A percentile compares a stretch with the other conserved stretches of the same genome.
These are phyloP conservation scores for Sussaba pulchella DNA, from an alignment of 2,888 invertebrate species.

Conservation along the genomic window DNA sequence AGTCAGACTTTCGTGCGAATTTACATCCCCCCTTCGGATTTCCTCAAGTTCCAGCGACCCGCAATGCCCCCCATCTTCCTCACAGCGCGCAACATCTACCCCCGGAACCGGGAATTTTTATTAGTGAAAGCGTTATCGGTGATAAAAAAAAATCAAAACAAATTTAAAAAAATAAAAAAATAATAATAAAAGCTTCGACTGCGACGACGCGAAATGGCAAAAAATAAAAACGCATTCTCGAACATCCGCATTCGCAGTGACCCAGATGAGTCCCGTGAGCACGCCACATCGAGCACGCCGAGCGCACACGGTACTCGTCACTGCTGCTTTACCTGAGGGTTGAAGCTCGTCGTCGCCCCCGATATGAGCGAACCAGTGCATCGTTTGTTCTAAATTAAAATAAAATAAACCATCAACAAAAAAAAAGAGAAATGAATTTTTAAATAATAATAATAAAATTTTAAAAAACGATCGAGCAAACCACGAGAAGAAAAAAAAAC, in stretches of 20 bases:
- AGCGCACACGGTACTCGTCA: background rate
- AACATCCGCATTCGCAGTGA: conserved; percentile 25
- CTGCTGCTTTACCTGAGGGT: conserved; percentile 77
- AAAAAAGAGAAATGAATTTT: conserved; percentile 6
- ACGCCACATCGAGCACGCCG: conserved; percentile 12
- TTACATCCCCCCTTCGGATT: too few species aligned
- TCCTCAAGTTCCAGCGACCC: too few species aligned
- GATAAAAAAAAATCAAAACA: conserved; percentile 17
- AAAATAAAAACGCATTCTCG: conserved; percentile 33
- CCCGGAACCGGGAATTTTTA: conserved; percentile 20
- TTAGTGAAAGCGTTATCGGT: conserved; percentile 30
- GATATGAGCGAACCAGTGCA: conserved; percentile 83
- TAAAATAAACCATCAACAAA: conserved; percentile 67
- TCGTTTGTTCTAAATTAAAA: conserved; percentile 80
- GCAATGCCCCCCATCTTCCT: too few species aligned
- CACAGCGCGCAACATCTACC: too few species aligned
- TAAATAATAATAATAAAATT: too few species aligned
- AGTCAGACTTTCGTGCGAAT: too few species aligned
- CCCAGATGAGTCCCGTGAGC: conserved; percentile 23
- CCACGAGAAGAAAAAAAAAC: background rate
- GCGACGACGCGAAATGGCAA: background rate
- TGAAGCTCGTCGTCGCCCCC: conserved; percentile 77
- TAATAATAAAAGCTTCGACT: background rate
- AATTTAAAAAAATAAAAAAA: conserved; percentile 9
- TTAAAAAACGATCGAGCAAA: background rate